Base-by-base conservation (phyloP, 92 coral and sea anemone genomes). In the Umimayanthus kanabou region DNA sequence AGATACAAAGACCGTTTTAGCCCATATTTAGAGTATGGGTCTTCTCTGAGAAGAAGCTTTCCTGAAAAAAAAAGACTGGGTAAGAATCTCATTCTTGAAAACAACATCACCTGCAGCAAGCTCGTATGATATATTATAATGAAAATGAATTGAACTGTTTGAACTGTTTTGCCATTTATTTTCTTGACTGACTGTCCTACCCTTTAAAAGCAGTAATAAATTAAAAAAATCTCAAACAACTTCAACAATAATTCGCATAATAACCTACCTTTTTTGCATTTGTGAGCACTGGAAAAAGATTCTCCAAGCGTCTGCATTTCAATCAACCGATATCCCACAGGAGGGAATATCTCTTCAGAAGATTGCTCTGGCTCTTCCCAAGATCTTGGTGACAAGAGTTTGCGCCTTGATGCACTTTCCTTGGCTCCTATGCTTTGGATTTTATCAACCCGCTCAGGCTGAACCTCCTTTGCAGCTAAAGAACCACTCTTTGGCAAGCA, bases 261-360 rank as follows among this genome's bases (percentile, higher is more conserved):
- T 42, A 42, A 45, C 81, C 11, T 1, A 77, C 61, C 58, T 22
- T 42, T 77, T 77, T 77, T 77, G 50, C 64, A 43, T 45, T 23
- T 77, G 11, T 77, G 81, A 77, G 37, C 64, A 25, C 39, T 77
- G 28, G 64, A 77, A 22, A 77, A 42, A 20, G 81, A 45, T 20
- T 20, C 64, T 77, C 30, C 61, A 42, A 77, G 53, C 39, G 39
- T 70, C 20, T 70, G 75, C 64, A 77, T 77, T 77, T 77, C 80
- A 77, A 77, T 5, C 20, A 77, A 77, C 23, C 81, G 81, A 77
- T 77, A 77, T 14, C 81, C 81, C 53, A 43, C 81, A 77, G 81
- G 65, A 49, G 50, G 5, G 53, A 77, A 77, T 77, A 77, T 77
- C 39, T 77, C 28, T 71, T 71, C 40, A 47, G 8, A 22, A 77